Evolutionary conservation across 2,113 vertebrate species (phyloP).

Genomic region (Fukomys damarensis): DNA sequence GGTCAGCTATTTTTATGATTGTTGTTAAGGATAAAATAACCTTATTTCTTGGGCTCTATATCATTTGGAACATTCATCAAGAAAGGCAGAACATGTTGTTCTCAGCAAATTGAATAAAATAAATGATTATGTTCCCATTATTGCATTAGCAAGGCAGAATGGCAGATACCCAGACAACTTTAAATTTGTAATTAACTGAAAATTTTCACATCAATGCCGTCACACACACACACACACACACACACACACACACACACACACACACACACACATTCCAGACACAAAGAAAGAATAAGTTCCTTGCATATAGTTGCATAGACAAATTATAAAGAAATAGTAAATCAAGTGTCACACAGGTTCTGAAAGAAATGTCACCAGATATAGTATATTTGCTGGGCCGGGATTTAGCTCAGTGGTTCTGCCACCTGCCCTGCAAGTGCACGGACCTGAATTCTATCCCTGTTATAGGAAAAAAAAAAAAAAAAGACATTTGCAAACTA

Average conservation of each 20-base stretch:
- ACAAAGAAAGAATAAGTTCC: background rate
- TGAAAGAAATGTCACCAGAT: background rate
- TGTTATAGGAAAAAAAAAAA: too few species aligned
- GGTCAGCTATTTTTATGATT: background rate
- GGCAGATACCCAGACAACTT: background rate
- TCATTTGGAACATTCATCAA: background rate
- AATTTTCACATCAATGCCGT: background rate
- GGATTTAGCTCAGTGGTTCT: too few species aligned
- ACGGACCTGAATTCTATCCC: too few species aligned
- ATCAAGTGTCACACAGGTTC: background rate
- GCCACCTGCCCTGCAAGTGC: too few species aligned
- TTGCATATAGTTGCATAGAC: background rate
- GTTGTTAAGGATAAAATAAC: background rate
- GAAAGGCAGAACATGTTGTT: background rate
- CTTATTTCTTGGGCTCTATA: accelerated
- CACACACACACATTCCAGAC: background rate
- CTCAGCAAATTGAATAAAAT: background rate
- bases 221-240: background rate
- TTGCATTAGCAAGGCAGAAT: background rate
- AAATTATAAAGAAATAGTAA: background rate
- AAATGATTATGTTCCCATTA: background rate
- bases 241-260: too few species aligned
- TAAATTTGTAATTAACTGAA: background rate
- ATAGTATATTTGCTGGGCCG: too few species aligned
- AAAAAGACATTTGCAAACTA: background rate